Evolutionary conservation across 37 sponge, comb jelly and placozoan genomes (phyloP), one percentile per base, ranked within the genome.

Genomic region (Spongia lamella): DNA sequence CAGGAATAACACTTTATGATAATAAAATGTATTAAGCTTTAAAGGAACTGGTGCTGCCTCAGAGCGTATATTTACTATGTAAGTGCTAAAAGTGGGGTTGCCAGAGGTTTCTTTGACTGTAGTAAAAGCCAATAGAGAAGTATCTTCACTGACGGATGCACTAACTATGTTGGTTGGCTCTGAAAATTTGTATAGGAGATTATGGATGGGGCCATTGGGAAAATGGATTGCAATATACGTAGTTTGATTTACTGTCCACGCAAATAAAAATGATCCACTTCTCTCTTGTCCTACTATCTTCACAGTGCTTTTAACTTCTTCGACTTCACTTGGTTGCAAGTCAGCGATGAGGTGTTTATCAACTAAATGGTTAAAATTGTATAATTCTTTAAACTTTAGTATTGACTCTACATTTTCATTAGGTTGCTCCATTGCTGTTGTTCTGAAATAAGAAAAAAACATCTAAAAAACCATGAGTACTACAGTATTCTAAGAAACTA

Each of bases 11-110:
- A 43, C 47, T 43, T 43, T 43, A 9, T 43, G 47, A 43, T 43
- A 43, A 9, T 43, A 43, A 43, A 43, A 9, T 5, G 47, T 25
- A 21, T 9, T 43, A 7, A 80, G n/a, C 49, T 80, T 75, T n/a
- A 86, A 76, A 15, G 70, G 66, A 34, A 86, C 74, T 15, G 68
- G 27, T 0, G 81, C 52, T 0, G 47, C 70, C 27, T 80, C 69
- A 3, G 87, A 81, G 20, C 75, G 68, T 26, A 79, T 86, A 63
- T 86, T 81, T 13, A 76, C 87, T 16, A 80, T 59, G 53, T 74
- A 63, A 24, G 70, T 68, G 24, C 68, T 68, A 54, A 80, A 86
- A 14, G 36, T 25, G 4, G 19, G 1, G 19, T 49, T 35, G 20
- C 31, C 47, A 24, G 30, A 21, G 25, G 58, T 56, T 60, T 83